These are phyloP conservation scores for Pantherophis guttatus DNA, from an alignment of 2,113 vertebrate species.

Conservation along the genomic window DNA sequence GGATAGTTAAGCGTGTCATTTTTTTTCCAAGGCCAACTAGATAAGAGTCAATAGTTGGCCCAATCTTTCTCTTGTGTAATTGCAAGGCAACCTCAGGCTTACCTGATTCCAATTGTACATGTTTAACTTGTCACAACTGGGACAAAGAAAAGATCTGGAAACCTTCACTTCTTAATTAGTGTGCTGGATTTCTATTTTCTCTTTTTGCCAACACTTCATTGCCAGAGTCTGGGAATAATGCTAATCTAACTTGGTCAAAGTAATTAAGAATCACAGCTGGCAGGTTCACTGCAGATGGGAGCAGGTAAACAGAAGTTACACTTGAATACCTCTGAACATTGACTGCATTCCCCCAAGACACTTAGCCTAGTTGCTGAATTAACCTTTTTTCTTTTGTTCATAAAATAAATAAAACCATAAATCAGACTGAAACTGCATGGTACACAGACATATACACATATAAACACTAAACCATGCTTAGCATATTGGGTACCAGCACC, in stretches of 20 bases:
- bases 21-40: neutral
- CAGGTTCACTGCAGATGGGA: neutral
- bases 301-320: neutral
- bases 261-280: neutral
- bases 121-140: neutral
- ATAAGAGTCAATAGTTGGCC: neutral
- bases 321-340: neutral
- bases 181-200: neutral
- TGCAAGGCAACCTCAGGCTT: neutral
- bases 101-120: neutral
- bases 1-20: neutral
- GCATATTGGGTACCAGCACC: neutral
- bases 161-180: neutral
- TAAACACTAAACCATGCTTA: neutral
- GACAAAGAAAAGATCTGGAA: neutral
- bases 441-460: neutral
- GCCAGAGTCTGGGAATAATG: neutral
- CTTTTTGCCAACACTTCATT: neutral
- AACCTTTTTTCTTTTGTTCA: neutral
- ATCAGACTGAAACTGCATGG: neutral
- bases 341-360: neutral
- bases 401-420: neutral
- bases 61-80: neutral
- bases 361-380: neutral
- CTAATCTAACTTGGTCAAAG: neutral